phyloP scores from a whole-genome alignment of 2,797 vertebrate genomes.

The Kryptolebias ocellatus region DNA sequence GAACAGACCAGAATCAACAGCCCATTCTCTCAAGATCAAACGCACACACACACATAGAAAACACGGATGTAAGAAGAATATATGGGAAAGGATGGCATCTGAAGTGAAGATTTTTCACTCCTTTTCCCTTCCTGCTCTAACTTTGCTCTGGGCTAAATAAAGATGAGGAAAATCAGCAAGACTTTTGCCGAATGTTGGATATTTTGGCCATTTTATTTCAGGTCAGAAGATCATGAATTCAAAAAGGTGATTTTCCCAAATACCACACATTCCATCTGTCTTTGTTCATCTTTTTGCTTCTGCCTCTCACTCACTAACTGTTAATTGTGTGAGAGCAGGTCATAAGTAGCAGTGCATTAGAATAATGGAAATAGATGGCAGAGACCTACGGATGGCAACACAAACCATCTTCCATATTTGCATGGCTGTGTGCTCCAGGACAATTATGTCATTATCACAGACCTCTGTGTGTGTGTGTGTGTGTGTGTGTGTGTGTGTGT shows the following conservation, averaged over 20 bases:
- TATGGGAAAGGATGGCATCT: conserved; percentile 1
- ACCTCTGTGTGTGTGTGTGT: conserved; percentile 42
- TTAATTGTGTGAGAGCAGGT: conserved; percentile 79
- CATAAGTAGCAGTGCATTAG: conserved; percentile 80
- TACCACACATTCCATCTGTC: conserved; percentile 43
- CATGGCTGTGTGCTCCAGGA: conserved; percentile 77
- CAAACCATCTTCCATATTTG: conserved; percentile 79
- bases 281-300: conserved; percentile 40
- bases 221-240: conserved; percentile 50
- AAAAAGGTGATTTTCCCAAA: conserved; percentile 57
- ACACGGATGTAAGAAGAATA: conserved; percentile 15
- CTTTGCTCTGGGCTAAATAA: conserved; percentile 33
- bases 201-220: conserved; percentile 24
- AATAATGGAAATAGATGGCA: conserved; percentile 82
- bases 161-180: conserved; percentile 43
- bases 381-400: conserved; percentile 78
- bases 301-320: conserved; percentile 53
- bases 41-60: conserved; percentile 31
- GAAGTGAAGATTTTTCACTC: conserved; percentile 26
- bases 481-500: conserved; percentile 29
- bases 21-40: conserved; percentile 78
- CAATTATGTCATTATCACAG: conserved; percentile 82
- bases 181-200: conserved; percentile 39
- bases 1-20: conserved; percentile 79
- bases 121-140: conserved; percentile 8